phyloP scores from a whole-genome alignment of 2,888 invertebrate genomes.

The Petrolisthes cinctipes region DNA sequence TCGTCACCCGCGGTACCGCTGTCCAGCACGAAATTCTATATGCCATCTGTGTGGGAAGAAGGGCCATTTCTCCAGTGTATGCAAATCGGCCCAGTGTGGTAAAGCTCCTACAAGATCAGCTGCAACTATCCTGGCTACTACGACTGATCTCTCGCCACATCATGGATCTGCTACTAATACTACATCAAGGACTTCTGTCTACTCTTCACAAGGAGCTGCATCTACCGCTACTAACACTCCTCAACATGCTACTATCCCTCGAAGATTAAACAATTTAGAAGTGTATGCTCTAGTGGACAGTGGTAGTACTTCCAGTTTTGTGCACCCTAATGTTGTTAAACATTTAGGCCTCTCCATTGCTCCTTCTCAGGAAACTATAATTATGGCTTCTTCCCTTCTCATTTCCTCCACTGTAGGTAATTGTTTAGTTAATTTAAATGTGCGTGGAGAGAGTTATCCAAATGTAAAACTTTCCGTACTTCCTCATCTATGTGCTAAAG shows the following conservation, averaged over 20 bases:
- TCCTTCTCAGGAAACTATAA: constrained; percentile 19
- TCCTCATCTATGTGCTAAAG: not conserved
- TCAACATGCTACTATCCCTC: not conserved
- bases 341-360: not conserved
- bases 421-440: constrained; percentile 14
- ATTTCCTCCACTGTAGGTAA: not conserved
- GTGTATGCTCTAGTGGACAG: constrained; percentile 8
- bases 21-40: not conserved
- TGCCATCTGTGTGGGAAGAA: constrained; percentile 19
- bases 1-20: not conserved
- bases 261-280: not conserved
- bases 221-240: constrained; percentile 11
- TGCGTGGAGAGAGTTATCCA: not conserved
- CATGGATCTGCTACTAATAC: not conserved
- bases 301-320: constrained; percentile 15
- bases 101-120: not conserved
- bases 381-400: too few relatives aligned
- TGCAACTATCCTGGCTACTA: not conserved
- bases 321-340: not conserved
- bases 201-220: not conserved
- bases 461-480: constrained; percentile 13
- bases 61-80: constrained; percentile 5
- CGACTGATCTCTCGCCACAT: too few relatives aligned
- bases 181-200: not conserved
- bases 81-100: not conserved